Conservation (phyloP, 2,888 invertebrate genomes). For the Xanthia togata region DNA sequence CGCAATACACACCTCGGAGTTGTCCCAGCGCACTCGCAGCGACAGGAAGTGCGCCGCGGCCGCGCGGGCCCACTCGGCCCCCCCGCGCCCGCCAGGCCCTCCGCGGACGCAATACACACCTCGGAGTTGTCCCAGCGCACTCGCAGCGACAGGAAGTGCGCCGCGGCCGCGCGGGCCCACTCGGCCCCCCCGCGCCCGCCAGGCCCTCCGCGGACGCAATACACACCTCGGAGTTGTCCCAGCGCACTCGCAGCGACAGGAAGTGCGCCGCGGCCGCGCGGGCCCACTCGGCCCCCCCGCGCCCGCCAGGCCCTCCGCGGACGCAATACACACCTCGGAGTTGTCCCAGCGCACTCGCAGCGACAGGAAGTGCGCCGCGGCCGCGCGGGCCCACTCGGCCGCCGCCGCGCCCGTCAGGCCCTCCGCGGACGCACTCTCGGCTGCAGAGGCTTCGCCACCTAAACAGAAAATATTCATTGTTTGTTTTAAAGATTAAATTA, state of each 20-base stretch:
- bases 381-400: slow-evolving; percentile 66
- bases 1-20: slow-evolving; percentile 94
- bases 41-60: slow-evolving; percentile 80
- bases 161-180: slow-evolving; percentile 72
- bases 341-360: slow-evolving; percentile 96
- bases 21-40: slow-evolving; percentile 96
- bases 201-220: too few species aligned
- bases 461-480: too few species aligned
- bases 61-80: slow-evolving; percentile 68
- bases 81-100: slow-evolving; percentile 73
- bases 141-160: slow-evolving; percentile 83
- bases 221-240: slow-evolving; percentile 97
- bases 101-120: too few species aligned
- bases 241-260: slow-evolving; percentile 91
- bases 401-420: slow-evolving; percentile 51
- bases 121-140: slow-evolving; percentile 98
- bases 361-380: slow-evolving; percentile 79
- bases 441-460: slow-evolving; percentile 31
- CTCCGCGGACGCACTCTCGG: slow-evolving; percentile 32
- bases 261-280: slow-evolving; percentile 75
- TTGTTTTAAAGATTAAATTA: too few species aligned
- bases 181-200: slow-evolving; percentile 73
- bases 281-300: slow-evolving; percentile 75
- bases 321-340: slow-evolving; percentile 93
- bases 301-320: slow-evolving; percentile 72